Conservation (phyloP, 2,888 invertebrate genomes). For the Drosophila prostipennis region DNA sequence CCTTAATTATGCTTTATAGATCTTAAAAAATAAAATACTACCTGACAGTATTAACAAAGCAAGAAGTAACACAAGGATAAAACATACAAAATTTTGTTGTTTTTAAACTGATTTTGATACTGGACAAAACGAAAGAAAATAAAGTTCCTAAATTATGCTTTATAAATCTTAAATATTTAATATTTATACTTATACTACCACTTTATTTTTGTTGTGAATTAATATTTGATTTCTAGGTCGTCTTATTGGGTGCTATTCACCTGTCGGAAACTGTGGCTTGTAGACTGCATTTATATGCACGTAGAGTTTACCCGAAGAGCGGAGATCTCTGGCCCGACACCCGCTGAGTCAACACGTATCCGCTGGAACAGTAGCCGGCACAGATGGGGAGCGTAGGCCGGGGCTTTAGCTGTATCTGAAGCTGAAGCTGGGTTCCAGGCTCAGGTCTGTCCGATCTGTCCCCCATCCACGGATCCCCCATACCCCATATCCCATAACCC, state of each 20-base stretch:
- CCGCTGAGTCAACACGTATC: conserved; percentile 53
- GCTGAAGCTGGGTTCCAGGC: conserved; percentile 19
- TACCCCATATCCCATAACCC: conserved; percentile 1
- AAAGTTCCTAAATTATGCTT: too few species aligned
- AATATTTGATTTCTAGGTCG: neutral
- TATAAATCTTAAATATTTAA: too few species aligned
- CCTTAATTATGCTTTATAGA: too few species aligned
- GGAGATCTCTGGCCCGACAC: conserved; percentile 39
- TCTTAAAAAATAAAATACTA: too few species aligned
- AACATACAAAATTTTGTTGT: too few species aligned
- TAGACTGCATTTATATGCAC: neutral
- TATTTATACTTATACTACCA: too few species aligned
- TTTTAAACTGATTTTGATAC: too few species aligned
- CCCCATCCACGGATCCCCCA: conserved; percentile 17
- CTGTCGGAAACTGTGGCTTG: neutral
- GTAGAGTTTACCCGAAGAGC: conserved; percentile 19
- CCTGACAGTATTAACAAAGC: too few species aligned
- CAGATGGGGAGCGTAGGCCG: conserved; percentile 40
- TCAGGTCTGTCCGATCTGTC: conserved; percentile 29
- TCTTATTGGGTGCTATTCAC: neutral
- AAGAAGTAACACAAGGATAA: too few species aligned
- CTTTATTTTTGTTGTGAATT: too few species aligned
- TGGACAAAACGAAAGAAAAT: too few species aligned
- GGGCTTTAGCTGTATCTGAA: conserved; percentile 5
- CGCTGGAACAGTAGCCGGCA: conserved; percentile 64